Evolutionary conservation across 2,888 invertebrate genomes (phyloP).

Genomic region (Taphrorychus bicolor): DNA sequence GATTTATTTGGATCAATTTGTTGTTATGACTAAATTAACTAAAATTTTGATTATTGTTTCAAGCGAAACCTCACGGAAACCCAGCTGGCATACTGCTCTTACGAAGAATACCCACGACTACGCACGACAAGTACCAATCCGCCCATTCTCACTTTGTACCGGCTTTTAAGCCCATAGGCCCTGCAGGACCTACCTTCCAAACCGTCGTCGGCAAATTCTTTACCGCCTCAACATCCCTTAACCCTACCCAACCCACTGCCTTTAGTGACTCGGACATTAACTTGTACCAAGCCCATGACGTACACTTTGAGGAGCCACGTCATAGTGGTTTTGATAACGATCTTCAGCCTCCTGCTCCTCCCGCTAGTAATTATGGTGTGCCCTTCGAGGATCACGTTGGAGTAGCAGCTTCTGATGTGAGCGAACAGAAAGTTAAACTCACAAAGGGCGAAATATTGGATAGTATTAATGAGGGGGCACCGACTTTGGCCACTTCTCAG

Average conservation of each 20-base stretch:
- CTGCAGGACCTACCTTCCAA: conserved; percentile 45
- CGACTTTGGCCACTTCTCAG: conserved; percentile 24
- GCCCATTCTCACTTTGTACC: conserved; percentile 41
- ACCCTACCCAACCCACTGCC: conserved; percentile 48
- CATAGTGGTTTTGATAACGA: neutral
- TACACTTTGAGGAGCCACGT: conserved; percentile 30
- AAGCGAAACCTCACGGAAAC: conserved; percentile 47
- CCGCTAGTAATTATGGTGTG: conserved; percentile 40
- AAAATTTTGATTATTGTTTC: too few species aligned
- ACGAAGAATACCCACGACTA: conserved; percentile 53
- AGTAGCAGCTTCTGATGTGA: conserved; percentile 13
- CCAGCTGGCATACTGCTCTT: conserved; percentile 56
- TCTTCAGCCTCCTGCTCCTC: conserved; percentile 36
- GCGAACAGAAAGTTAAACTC: conserved; percentile 29
- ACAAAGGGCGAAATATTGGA: conserved; percentile 34
- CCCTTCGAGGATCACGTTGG: conserved; percentile 42
- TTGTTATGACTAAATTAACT: too few species aligned
- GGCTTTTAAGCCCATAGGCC: conserved; percentile 47
- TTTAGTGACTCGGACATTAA: conserved; percentile 44
- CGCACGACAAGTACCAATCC: conserved; percentile 34
- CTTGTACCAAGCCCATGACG: conserved; percentile 18
- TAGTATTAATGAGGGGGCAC: conserved; percentile 2
- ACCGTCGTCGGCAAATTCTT: conserved; percentile 50
- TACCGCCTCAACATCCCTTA: conserved; percentile 50
- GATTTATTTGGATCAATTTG: too few species aligned